Conservation (phyloP, 2,113 vertebrate species). For the Serinus canaria region DNA sequence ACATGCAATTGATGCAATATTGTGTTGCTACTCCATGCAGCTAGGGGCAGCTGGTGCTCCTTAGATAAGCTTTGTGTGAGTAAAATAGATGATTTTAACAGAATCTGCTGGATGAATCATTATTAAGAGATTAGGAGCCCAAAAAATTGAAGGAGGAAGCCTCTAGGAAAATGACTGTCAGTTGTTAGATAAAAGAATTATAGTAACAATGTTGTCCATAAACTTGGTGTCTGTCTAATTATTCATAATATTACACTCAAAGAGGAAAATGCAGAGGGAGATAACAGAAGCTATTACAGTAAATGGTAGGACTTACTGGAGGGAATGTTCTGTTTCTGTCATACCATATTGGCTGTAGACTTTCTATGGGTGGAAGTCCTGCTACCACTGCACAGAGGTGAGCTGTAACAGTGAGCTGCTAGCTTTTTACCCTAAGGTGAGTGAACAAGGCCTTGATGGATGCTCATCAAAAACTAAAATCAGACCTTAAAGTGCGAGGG, state of each 20-base stretch:
- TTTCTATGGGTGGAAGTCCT: neutral
- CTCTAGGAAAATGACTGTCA: neutral
- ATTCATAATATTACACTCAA: neutral
- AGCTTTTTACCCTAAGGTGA: neutral
- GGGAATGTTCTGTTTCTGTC: neutral
- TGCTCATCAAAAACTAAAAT: neutral
- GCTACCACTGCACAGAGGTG: neutral
- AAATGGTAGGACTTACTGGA: neutral
- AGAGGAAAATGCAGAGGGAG: neutral
- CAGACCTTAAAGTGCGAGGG: neutral
- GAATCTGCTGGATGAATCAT: neutral
- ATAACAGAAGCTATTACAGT: neutral
- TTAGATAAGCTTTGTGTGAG: neutral
- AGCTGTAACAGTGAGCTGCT: neutral
- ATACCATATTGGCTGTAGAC: neutral
- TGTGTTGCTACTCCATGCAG: neutral
- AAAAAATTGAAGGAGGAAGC: neutral
- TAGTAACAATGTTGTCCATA: neutral
- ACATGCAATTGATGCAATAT: neutral
- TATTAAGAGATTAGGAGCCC: neutral
- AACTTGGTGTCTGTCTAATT: neutral
- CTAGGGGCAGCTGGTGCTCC: constrained; percentile 31
- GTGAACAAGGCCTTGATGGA: neutral
- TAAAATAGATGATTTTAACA: neutral
- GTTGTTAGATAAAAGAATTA: neutral